Evolutionary conservation across 2,113 vertebrate genomes (phyloP).

Genomic region (Shinisaurus crocodilurus): DNA sequence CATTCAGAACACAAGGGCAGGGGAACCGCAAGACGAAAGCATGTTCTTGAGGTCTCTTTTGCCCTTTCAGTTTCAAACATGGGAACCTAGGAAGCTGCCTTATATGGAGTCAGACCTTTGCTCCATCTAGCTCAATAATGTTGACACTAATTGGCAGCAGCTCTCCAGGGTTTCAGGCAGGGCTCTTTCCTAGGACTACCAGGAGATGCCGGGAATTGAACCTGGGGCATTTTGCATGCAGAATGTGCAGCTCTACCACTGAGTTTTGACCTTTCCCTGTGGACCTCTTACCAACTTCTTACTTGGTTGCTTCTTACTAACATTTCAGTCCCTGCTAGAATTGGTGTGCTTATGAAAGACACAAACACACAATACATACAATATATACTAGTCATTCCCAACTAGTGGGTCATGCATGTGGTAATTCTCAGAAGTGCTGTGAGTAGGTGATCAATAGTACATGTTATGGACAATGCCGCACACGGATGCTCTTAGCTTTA

Average conservation of each 20-base stretch:
- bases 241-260: too few species aligned
- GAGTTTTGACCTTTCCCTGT: too few species aligned
- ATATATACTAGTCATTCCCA: neutral
- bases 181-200: too few species aligned
- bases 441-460: neutral
- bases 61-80: neutral
- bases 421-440: neutral
- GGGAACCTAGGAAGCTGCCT: too few species aligned
- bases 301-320: neutral
- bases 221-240: too few species aligned
- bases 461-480: neutral
- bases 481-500: neutral
- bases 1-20: neutral
- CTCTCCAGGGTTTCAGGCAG: too few species aligned
- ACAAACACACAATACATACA: neutral
- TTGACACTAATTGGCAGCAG: too few species aligned
- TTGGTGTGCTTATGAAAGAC: neutral
- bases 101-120: too few species aligned
- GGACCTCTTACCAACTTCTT: too few species aligned
- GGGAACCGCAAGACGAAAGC: neutral
- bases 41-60: neutral
- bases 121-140: too few species aligned
- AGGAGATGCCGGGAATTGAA: too few species aligned
- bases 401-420: neutral
- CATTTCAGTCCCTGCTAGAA: neutral